These are phyloP conservation scores for Tachina fera DNA, from an alignment of 2,888 invertebrate species.

Conservation along the genomic window DNA sequence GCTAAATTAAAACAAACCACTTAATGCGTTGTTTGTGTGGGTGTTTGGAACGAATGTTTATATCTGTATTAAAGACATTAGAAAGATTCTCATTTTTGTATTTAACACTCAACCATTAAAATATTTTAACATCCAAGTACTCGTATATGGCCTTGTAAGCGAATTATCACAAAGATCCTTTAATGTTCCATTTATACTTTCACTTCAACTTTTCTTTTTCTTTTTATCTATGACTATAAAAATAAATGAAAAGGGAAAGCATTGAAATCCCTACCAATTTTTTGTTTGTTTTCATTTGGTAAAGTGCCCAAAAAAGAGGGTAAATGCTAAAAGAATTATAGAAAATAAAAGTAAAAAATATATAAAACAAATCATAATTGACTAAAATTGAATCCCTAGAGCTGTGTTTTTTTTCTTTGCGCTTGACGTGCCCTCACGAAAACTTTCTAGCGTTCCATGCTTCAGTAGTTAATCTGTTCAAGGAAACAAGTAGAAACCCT, in stretches of 20 bases:
- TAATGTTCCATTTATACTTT: conserved; percentile 1
- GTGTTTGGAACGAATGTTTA: conserved; percentile 8
- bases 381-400: conserved; percentile 41
- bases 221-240: conserved; percentile 30
- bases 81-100: conserved; percentile 55
- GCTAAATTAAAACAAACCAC: background rate
- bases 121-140: conserved; percentile 51
- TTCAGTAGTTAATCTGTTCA: conserved; percentile 48
- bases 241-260: conserved; percentile 6
- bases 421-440: background rate
- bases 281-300: background rate
- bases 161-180: conserved; percentile 58
- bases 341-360: conserved; percentile 56
- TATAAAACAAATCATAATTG: conserved; percentile 52
- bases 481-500: conserved; percentile 42
- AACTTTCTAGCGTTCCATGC: conserved; percentile 19
- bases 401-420: conserved; percentile 8
- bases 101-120: conserved; percentile 52
- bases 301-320: background rate
- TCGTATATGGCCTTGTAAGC: conserved; percentile 68
- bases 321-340: background rate
- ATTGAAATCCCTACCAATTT: background rate
- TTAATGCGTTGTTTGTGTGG: background rate
- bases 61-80: conserved; percentile 41
- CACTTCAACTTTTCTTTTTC: background rate